Evolutionary conservation across 1,140 invertebrate genomes (phyloP).

Genomic region (Aphelinus atriplicis): DNA sequence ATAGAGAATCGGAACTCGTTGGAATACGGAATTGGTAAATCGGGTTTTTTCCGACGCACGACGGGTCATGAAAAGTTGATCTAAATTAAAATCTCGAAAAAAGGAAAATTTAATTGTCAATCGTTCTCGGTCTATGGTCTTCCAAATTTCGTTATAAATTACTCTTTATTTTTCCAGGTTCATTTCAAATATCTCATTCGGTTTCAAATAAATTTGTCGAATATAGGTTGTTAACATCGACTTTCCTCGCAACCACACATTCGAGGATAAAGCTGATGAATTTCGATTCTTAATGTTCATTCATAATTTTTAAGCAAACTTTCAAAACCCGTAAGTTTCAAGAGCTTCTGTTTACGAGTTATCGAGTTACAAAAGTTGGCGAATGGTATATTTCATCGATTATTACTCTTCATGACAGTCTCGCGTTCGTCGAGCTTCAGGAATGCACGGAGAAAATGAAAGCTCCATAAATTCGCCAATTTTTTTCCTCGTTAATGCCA

Average conservation of each 20-base stretch:
- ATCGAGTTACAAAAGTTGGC: background rate
- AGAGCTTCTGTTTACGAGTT: background rate
- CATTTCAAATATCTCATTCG: background rate
- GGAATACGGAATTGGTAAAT: slow-evolving; percentile 21
- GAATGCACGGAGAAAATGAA: no score
- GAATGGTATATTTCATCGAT: background rate
- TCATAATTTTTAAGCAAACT: background rate
- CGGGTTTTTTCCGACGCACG: slow-evolving; percentile 14
- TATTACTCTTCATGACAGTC: no score
- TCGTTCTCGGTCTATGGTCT: background rate
- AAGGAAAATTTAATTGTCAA: slow-evolving; percentile 16
- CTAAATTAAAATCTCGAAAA: slow-evolving; percentile 34
- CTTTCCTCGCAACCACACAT: background rate
- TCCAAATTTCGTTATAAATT: no score
- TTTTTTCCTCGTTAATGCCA: no score
- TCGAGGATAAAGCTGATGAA: no score
- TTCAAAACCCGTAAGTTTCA: background rate
- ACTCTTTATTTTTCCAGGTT: no score
- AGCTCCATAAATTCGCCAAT: no score
- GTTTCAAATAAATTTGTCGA: background rate
- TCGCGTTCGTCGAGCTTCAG: no score
- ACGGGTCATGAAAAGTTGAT: slow-evolving; percentile 25
- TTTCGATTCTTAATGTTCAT: background rate
- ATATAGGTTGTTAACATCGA: background rate
- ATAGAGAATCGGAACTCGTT: slow-evolving; percentile 14